phyloP scores from a whole-genome alignment of 2,888 invertebrate genomes.

The Aphelenchoides bicaudatus region DNA sequence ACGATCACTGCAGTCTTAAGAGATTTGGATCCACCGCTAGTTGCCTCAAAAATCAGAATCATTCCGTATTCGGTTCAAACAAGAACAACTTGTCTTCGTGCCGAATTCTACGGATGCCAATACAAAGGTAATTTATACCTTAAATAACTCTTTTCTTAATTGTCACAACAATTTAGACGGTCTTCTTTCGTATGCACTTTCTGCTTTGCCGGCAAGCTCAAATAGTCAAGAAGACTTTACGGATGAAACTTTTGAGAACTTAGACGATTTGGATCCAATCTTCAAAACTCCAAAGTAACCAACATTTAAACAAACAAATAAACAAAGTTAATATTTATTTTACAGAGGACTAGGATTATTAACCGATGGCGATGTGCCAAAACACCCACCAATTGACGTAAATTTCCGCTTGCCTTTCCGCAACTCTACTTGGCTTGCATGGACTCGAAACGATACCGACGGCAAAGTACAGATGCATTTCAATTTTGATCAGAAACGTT shows the following conservation, averaged over 20 bases:
- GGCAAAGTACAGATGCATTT: conserved; percentile 71
- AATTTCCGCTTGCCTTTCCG: conserved; percentile 14
- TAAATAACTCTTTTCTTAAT: conserved; percentile 63
- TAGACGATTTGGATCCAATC: conserved; percentile 11
- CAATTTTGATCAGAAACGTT: conserved; percentile 81
- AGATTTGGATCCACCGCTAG: conserved; percentile 77
- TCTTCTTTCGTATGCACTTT: conserved; percentile 79
- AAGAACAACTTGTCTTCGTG: conserved; percentile 83
- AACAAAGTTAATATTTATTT: conserved; percentile 10
- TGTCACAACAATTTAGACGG: conserved; percentile 73
- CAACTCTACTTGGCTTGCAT: conserved; percentile 73
- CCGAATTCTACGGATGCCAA: conserved; percentile 81
- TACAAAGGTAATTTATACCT: conserved; percentile 65
- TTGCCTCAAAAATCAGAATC: conserved; percentile 79
- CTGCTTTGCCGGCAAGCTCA: conserved; percentile 75
- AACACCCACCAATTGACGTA: conserved; percentile 21
- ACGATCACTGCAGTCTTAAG: conserved; percentile 78
- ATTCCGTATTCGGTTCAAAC: conserved; percentile 78
- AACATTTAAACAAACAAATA: no score
- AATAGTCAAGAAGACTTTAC: conserved; percentile 65
- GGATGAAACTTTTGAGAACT: conserved; percentile 19
- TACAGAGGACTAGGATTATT: conserved; percentile 76
- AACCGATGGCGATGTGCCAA: conserved; percentile 47
- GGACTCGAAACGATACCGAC: conserved; percentile 74
- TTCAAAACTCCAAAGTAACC: conserved; percentile 12